phyloP scores from a whole-genome alignment of 2,113 vertebrate genomes.

The Nothoprocta perdicaria region DNA sequence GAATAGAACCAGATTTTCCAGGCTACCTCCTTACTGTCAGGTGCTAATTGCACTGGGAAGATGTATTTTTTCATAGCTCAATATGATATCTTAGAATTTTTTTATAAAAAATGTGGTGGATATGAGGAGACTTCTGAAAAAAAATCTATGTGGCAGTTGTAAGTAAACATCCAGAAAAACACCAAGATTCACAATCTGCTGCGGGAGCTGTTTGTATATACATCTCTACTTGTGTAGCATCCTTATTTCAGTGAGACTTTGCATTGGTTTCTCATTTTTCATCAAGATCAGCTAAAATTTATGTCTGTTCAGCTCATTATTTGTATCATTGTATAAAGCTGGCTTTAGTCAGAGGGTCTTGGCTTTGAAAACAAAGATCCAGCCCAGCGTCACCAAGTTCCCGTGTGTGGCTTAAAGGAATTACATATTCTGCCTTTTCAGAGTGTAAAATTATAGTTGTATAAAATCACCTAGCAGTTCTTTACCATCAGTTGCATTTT shows the following conservation, averaged over 20 bases:
- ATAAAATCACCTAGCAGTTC: conserved; percentile 62
- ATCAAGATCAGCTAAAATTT: not conserved
- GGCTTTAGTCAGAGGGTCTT: not conserved
- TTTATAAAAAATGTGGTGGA: not conserved
- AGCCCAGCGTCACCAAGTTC: conserved; percentile 32
- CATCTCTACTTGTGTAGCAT: not conserved
- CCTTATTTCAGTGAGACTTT: not conserved
- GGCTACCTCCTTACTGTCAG: not conserved
- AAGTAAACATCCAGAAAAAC: not conserved
- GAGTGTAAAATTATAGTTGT: conserved; percentile 54
- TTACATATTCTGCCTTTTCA: conserved; percentile 50
- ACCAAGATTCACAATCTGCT: not conserved
- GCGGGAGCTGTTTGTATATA: not conserved
- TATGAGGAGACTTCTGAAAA: not conserved
- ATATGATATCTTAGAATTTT: not conserved
- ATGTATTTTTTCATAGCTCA: not conserved
- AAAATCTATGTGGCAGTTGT: fast-evolving
- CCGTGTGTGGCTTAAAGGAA: conserved; percentile 49
- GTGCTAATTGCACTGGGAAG: fast-evolving
- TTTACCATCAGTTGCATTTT: conserved; percentile 34
- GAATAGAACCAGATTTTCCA: not conserved
- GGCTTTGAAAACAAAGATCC: conserved; percentile 44
- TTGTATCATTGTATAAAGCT: not conserved
- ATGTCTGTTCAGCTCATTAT: conserved; percentile 45
- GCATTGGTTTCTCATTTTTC: not conserved